Conservation (phyloP, 2,113 vertebrate genomes). For the Rynchops niger region DNA sequence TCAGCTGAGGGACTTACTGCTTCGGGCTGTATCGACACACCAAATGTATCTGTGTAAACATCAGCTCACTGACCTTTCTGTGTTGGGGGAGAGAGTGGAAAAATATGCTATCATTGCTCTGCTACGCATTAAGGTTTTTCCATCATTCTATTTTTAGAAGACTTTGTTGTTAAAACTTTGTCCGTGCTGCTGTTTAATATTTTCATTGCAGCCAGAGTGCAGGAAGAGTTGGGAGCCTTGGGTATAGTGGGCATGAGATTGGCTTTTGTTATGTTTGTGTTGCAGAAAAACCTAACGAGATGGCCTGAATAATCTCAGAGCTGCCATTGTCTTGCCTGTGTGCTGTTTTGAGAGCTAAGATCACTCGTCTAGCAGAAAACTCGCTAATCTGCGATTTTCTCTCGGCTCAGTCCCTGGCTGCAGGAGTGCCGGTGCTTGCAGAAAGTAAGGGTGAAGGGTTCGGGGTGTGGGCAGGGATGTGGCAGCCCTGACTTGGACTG, state of each 20-base stretch:
- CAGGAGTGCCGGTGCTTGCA: background rate
- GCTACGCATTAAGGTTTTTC: accelerated
- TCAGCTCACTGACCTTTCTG: background rate
- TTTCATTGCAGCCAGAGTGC: background rate
- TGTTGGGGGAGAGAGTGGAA: background rate
- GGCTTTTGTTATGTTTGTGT: background rate
- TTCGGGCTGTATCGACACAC: constrained; percentile 81
- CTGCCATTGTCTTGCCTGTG: background rate
- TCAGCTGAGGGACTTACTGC: constrained; percentile 86
- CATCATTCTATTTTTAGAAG: background rate
- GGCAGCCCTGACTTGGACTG: background rate
- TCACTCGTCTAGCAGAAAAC: background rate
- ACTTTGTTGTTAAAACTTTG: background rate
- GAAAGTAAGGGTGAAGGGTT: background rate
- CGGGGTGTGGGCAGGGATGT: background rate
- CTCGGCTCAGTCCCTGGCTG: background rate
- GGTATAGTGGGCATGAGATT: accelerated
- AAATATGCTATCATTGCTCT: background rate
- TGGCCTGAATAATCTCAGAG: background rate
- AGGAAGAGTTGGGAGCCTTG: background rate
- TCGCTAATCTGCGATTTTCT: accelerated
- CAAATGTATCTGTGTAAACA: constrained; percentile 87
- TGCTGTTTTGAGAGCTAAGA: background rate
- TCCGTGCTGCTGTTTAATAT: background rate
- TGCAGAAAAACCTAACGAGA: accelerated